Percentiles rank a stretch among this genome's conserved stretches.
Conservation (phyloP, 2,797 vertebrate genomes). For the Sebastes oblongus region DNA sequence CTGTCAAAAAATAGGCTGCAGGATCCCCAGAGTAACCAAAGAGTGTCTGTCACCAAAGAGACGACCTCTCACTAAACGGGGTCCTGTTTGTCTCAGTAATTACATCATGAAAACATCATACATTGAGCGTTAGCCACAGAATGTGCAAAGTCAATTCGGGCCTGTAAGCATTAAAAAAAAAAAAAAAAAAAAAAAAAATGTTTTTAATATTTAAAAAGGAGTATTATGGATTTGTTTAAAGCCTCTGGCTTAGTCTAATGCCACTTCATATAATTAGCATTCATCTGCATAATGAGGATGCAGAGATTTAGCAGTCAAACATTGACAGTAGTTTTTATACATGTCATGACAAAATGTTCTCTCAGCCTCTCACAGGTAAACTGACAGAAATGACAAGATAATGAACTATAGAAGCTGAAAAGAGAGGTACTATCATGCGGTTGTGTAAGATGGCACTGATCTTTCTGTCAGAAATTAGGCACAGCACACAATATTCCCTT, state of each 20-base stretch:
- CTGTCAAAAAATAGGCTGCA: conserved; percentile 11
- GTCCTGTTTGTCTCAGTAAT: conserved; percentile 24
- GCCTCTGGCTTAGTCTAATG: neutral
- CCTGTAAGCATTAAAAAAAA: neutral
- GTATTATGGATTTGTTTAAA: neutral
- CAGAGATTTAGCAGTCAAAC: conserved; percentile 10
- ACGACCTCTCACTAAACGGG: conserved; percentile 56
- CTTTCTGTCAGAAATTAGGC: conserved; percentile 6
- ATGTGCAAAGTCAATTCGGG: neutral
- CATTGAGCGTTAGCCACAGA: neutral
- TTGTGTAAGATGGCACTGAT: neutral
- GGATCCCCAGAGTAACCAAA: conserved; percentile 37
- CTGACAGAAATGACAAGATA: conserved; percentile 18
- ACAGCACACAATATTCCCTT: conserved; percentile 26
- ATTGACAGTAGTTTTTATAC: neutral
- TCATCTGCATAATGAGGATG: neutral
- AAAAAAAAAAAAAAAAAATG: neutral
- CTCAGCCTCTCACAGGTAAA: neutral
- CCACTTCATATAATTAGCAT: conserved; percentile 8
- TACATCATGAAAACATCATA: conserved; percentile 17
- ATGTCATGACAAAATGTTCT: neutral
- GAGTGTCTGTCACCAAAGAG: conserved; percentile 44
- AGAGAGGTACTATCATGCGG: neutral
- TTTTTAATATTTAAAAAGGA: neutral
- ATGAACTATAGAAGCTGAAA: conserved; percentile 1